These are phyloP conservation scores for Holothuria glaberrima DNA, from an alignment of 35 echinoderm and acorn worm genomes.

Conservation along the genomic window DNA sequence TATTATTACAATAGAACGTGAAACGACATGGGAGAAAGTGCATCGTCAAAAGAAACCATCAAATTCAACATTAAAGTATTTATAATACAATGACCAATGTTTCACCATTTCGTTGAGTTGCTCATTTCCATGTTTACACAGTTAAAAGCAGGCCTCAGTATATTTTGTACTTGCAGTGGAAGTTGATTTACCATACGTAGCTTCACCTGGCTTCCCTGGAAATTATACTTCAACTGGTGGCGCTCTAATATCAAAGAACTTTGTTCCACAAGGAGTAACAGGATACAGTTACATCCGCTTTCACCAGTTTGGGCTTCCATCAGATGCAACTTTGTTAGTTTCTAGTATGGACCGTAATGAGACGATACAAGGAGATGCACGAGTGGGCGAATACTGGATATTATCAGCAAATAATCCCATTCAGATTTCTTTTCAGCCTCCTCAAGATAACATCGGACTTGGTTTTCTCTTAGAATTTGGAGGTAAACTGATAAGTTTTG, in stretches of 20 bases:
- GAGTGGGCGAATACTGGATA: conserved; percentile 14
- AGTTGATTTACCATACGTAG: conserved; percentile 24
- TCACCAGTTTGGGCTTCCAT: conserved; percentile 2
- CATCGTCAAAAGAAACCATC: too few relatives aligned
- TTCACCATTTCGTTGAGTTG: too few relatives aligned
- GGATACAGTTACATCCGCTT: background rate
- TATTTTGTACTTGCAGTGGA: background rate
- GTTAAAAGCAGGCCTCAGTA: too few relatives aligned
- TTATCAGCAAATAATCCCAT: background rate
- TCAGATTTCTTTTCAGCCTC: background rate
- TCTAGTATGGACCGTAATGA: too few relatives aligned
- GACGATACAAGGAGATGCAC: too few relatives aligned
- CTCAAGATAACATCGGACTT: too few relatives aligned
- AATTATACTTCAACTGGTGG: too few relatives aligned
- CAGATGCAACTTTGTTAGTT: background rate
- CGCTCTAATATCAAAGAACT: background rate
- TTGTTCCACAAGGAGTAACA: background rate
- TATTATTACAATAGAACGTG: too few relatives aligned
- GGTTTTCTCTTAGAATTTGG: conserved; percentile 31
- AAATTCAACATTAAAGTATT: too few relatives aligned
- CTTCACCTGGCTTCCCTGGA: conserved; percentile 16
- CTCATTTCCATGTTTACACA: too few relatives aligned
- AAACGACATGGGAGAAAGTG: too few relatives aligned
- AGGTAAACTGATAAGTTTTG: background rate
- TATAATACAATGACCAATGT: too few relatives aligned